phyloP scores from a whole-genome alignment of 2,888 invertebrate species.

The Chymomyza fuscimana region DNA sequence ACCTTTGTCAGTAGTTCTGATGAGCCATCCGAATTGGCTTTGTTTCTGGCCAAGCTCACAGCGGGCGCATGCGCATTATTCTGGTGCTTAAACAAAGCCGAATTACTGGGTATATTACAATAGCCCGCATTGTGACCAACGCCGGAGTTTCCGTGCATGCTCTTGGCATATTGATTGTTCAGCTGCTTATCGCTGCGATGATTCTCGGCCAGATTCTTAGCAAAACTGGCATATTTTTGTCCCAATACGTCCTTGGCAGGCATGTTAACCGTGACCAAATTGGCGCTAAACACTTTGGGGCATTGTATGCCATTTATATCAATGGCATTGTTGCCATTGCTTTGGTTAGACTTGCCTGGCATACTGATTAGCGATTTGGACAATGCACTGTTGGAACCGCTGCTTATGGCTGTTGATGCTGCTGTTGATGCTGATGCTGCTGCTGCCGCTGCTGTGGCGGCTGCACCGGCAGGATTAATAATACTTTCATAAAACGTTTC shows the following conservation, averaged over 20 bases:
- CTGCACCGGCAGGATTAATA: conserved; percentile 39
- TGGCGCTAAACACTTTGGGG: conserved; percentile 90
- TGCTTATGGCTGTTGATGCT: conserved; percentile 16
- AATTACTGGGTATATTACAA: conserved; percentile 75
- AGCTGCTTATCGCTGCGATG: conserved; percentile 78
- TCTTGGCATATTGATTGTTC: conserved; percentile 67
- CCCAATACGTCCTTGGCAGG: conserved; percentile 91
- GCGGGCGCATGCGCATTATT: conserved; percentile 39
- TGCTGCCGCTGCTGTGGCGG: conserved; percentile 22
- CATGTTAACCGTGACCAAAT: conserved; percentile 88
- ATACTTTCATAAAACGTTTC: conserved; percentile 76
- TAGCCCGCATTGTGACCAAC: conserved; percentile 64
- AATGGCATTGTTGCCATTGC: conserved; percentile 80
- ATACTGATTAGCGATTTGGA: conserved; percentile 14
- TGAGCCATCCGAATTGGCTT: conserved; percentile 25
- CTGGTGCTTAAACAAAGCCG: conserved; percentile 63
- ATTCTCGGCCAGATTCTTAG: conserved; percentile 82
- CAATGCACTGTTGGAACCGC: conserved; percentile 12
- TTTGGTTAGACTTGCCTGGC: conserved; percentile 6
- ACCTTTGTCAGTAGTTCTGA: conserved; percentile 75
- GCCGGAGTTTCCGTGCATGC: conserved; percentile 23
- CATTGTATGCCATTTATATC: conserved; percentile 81
- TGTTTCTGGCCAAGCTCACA: conserved; percentile 15
- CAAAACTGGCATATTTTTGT: conserved; percentile 83
- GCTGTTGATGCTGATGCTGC: conserved; percentile 4